Conservation (phyloP, 1,140 invertebrate genomes). For the Rhopalosiphum padi region DNA sequence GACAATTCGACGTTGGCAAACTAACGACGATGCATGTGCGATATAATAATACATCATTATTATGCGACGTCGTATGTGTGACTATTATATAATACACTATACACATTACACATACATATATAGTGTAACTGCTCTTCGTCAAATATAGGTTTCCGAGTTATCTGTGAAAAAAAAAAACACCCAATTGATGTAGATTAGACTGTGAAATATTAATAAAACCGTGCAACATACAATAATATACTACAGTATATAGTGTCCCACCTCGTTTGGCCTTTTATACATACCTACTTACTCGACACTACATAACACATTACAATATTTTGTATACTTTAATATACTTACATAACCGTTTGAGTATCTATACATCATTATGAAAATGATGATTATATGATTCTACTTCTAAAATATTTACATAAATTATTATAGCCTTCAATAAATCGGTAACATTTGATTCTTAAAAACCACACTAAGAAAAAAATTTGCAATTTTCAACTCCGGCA, state of each 20-base stretch:
- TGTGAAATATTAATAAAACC: neutral
- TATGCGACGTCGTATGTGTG: neutral
- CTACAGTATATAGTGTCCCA: no score
- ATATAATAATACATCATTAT: neutral
- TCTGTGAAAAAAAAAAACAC: neutral
- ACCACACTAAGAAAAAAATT: neutral
- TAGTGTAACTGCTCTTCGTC: neutral
- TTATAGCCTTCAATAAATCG: no score
- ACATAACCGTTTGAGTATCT: neutral
- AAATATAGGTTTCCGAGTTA: neutral
- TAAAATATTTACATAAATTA: slow-evolving; percentile 1
- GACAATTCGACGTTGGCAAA: no score
- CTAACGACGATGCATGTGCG: no score
- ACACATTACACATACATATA: no score
- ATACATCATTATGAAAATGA: no score
- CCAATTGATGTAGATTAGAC: neutral
- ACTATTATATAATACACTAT: neutral
- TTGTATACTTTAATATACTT: neutral
- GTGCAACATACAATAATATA: neutral
- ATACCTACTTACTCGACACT: no score
- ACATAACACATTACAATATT: neutral
- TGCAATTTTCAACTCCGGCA: neutral
- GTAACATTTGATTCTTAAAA: no score
- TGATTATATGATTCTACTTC: neutral
- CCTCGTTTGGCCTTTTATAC: no score